Conservation (phyloP, 2,113 vertebrate species). For the Nothocercus julius region DNA sequence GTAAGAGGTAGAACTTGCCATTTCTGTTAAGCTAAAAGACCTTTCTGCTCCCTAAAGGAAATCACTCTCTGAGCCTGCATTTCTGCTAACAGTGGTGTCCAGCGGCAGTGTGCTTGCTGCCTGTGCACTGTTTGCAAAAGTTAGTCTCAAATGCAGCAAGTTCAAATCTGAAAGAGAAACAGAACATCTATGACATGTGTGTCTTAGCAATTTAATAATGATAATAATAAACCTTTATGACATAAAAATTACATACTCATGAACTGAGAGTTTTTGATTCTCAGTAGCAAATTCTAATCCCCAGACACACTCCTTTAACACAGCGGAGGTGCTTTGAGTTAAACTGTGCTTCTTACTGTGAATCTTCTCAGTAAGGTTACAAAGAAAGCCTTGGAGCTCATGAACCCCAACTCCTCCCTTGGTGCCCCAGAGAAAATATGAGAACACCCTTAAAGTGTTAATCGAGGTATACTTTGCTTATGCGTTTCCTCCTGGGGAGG, state of each 20-base stretch:
- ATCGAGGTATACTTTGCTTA: not conserved
- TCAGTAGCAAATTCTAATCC: not conserved
- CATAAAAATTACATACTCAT: not conserved
- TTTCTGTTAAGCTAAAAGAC: not conserved
- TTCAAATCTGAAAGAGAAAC: not conserved
- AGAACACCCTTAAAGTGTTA: not conserved
- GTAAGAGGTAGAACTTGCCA: not conserved
- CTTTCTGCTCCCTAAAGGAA: constrained; percentile 13
- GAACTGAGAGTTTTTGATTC: not conserved
- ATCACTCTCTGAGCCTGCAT: not conserved
- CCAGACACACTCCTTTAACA: not conserved
- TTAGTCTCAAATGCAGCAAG: not conserved
- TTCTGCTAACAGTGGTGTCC: not conserved
- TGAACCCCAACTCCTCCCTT: not conserved
- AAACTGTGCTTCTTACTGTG: not conserved
- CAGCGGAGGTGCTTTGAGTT: not conserved
- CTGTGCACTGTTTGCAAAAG: not conserved
- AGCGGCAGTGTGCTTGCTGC: not conserved
- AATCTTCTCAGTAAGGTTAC: not conserved
- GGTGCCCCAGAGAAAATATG: not conserved
- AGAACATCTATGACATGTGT: not conserved
- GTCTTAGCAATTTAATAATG: not conserved
- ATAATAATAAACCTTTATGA: not conserved
- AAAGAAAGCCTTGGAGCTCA: not conserved
- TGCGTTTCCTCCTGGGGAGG: not conserved